A percentile compares a stretch with the other conserved stretches of the same genome.
phyloP scores from a whole-genome alignment of 2,888 invertebrate species.

The Drosophila neotestacea region DNA sequence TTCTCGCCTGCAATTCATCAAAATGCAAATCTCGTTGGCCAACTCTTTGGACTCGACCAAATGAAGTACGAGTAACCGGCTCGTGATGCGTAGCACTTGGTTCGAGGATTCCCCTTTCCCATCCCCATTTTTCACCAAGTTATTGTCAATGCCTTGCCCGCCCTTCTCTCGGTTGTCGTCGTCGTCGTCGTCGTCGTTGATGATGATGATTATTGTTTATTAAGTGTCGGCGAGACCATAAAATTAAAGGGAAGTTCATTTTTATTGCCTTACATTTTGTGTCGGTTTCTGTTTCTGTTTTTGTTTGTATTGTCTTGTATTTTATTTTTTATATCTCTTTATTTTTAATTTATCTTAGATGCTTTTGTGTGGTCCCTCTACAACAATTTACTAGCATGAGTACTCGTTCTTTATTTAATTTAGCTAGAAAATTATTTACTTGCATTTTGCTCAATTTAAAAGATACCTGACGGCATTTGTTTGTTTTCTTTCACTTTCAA shows the following conservation, averaged over 20 bases:
- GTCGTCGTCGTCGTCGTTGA: slow-evolving; percentile 6
- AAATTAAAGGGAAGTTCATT: slow-evolving; percentile 80
- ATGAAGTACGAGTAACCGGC: slow-evolving; percentile 31
- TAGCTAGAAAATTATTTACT: slow-evolving; percentile 13
- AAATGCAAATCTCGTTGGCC: slow-evolving; percentile 81
- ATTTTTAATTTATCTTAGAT: slow-evolving; percentile 40
- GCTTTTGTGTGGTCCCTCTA: slow-evolving; percentile 64
- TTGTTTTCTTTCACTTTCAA: slow-evolving; percentile 14
- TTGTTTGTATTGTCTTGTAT: slow-evolving; percentile 24
- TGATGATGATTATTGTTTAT: slow-evolving; percentile 75
- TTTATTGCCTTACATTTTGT: slow-evolving; percentile 73
- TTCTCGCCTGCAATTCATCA: slow-evolving; percentile 80
- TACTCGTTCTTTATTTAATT: slow-evolving; percentile 8
- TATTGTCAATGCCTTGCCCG: slow-evolving; percentile 17
- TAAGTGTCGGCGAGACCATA: slow-evolving; percentile 80
- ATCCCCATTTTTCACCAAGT: neutral
- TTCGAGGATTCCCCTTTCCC: neutral
- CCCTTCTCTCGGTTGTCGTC: slow-evolving; percentile 21
- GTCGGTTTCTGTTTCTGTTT: slow-evolving; percentile 33
- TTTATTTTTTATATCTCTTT: slow-evolving; percentile 22
- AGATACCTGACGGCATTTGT: slow-evolving; percentile 20
- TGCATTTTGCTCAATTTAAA: slow-evolving; percentile 13
- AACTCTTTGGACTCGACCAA: slow-evolving; percentile 50
- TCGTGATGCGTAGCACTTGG: slow-evolving; percentile 59
- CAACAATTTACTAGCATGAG: slow-evolving; percentile 28